Evolutionary conservation across 2,113 vertebrate genomes (phyloP), one percentile per base, ranked within the genome.

Genomic region (Odocoileus virginianus): DNA sequence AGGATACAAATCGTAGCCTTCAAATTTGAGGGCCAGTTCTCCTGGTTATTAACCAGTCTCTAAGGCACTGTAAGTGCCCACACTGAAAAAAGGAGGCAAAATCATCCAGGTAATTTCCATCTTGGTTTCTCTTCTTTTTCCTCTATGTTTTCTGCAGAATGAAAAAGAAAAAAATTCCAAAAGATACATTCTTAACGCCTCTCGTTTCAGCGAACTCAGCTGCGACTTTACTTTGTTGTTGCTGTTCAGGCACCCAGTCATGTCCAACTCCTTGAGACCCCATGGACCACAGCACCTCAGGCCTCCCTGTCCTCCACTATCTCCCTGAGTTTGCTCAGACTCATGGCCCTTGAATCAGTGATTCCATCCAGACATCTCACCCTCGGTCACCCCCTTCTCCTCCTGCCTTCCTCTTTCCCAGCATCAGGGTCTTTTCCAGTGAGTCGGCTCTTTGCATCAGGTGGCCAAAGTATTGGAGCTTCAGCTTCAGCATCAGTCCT

Each of bases 61-160:
- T 23, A 81, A 64, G 17, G 19, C 54, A 52, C 33, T 16, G 0
- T 50, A 47, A 81, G 10, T 85, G 21, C 6, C 28, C 54, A 94
- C 19, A 67, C 8, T 2, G 79, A 88, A n/a, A 64, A 2, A 67
- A 79, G 21, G 21, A 47, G 25, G 47, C 87, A 87, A 83, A 60
- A 60, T 3, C 79, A 85, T n/a, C 4, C 40, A 64, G 7, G 17
- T 50, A 45, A 79, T 78, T 47, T 91, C 9, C n/a, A 89, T 33
- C 2, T 78, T 88, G 23, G 45, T 95, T 87, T 87, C 25, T 89
- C 19, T 95, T 91, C 7, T 84, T 87, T 67, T 47, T 43, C 45
- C 7, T 93, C 2, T 54, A 15, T 94, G 17, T 40, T 87, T 97
- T 71, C 17, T 52, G 4, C 36, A 84, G 15, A 81, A 86, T 90